A percentile compares a stretch with the other conserved stretches of the same genome.
Evolutionary conservation across 2,113 vertebrate genomes (phyloP).

Genomic region (Prolemur simus): DNA sequence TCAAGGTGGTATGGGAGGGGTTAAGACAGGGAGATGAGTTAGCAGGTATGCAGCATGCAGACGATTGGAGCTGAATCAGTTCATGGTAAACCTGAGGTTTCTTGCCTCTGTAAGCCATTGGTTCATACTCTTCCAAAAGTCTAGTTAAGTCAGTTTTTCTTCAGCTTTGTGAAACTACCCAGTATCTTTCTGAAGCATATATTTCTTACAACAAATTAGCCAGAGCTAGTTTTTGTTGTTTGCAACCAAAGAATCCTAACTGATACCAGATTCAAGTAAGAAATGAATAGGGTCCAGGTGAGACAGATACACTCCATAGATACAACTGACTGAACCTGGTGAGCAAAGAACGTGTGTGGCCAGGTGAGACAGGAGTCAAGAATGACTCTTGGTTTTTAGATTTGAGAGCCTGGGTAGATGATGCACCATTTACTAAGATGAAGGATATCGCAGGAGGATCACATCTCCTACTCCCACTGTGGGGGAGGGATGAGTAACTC

Average conservation of each 20-base stretch:
- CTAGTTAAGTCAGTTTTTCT: not conserved
- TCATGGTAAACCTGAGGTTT: not conserved
- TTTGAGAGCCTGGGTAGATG: not conserved
- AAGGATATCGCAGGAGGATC: not conserved
- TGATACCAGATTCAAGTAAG: not conserved
- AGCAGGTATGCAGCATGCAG: too few relatives aligned
- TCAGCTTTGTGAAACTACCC: not conserved
- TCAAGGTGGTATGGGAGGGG: not conserved
- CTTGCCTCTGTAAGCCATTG: not conserved
- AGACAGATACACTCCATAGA: not conserved
- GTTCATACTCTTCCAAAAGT: not conserved
- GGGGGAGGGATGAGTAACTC: slow-evolving; percentile 13
- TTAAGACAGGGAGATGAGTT: not conserved
- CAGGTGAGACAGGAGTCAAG: not conserved
- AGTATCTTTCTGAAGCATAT: not conserved
- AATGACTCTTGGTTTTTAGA: not conserved
- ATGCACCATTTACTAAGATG: not conserved
- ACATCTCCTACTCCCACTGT: not conserved
- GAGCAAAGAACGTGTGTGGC: not conserved
- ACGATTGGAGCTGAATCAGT: not conserved
- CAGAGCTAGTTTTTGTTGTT: not conserved
- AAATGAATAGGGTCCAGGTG: not conserved
- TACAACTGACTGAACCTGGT: not conserved
- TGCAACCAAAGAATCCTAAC: not conserved
- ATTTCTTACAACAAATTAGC: not conserved